phyloP scores from a whole-genome alignment of 2,797 vertebrate genomes.

The Chelidonichthys spinosus region DNA sequence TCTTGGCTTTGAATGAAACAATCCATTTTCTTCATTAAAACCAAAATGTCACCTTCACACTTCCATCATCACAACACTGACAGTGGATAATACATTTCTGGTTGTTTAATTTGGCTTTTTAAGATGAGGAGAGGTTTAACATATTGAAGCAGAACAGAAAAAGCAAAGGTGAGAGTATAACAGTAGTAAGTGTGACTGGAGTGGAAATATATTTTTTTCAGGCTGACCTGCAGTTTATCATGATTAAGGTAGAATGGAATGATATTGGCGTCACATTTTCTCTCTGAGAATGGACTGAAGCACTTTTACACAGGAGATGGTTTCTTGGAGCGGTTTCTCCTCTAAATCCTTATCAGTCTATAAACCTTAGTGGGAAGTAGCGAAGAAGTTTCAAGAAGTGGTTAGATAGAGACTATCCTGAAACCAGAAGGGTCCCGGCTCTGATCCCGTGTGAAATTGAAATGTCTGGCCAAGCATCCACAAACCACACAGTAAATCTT shows the following conservation, averaged over 20 bases:
- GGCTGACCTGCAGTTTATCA: neutral
- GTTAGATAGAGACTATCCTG: neutral
- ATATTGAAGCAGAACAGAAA: neutral
- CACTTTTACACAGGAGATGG: neutral
- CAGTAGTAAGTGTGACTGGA: neutral
- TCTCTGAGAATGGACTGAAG: neutral
- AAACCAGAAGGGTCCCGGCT: constrained; percentile 8
- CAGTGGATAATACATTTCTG: neutral
- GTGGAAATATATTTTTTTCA: neutral
- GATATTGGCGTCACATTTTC: neutral
- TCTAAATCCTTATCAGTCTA: constrained; percentile 25
- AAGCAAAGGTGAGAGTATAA: neutral
- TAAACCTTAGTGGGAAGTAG: constrained; percentile 1
- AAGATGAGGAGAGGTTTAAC: neutral
- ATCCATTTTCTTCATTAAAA: neutral
- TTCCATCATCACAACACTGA: neutral
- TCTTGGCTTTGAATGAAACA: neutral
- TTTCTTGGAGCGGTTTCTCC: neutral
- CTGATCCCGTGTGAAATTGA: constrained; percentile 35
- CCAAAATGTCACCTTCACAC: constrained; percentile 4
- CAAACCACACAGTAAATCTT: constrained; percentile 31
- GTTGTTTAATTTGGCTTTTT: neutral
- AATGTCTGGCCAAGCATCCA: constrained; percentile 17
- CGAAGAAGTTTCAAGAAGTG: constrained; percentile 21
- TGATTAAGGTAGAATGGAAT: neutral